Conservation (phyloP, 1,140 invertebrate species). For the Apis laboriosa region DNA sequence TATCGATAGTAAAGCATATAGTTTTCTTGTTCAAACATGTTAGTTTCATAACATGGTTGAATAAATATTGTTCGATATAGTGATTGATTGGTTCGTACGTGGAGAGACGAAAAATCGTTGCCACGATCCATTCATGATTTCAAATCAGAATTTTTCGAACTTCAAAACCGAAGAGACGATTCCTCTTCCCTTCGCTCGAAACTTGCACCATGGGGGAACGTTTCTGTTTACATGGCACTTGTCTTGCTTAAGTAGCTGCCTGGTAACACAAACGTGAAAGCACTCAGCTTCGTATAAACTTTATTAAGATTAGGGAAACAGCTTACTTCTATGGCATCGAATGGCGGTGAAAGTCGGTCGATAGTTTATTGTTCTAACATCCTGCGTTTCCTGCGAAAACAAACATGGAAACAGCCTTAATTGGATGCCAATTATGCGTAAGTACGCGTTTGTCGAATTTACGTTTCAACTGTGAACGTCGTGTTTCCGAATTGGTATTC, state of each 20-base stretch:
- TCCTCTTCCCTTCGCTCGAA: neutral
- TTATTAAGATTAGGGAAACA: constrained; percentile 46
- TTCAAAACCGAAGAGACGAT: neutral
- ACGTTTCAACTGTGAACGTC: no score
- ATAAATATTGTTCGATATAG: neutral
- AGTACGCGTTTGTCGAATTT: neutral
- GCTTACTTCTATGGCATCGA: constrained; percentile 11
- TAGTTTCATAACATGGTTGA: neutral
- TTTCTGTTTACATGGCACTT: constrained; percentile 45
- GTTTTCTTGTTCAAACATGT: neutral
- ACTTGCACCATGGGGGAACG: constrained; percentile 19
- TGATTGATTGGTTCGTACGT: neutral
- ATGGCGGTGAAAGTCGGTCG: neutral
- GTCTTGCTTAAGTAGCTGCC: constrained; percentile 39
- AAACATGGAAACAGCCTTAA: neutral
- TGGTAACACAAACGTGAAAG: constrained; percentile 12
- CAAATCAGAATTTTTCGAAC: neutral
- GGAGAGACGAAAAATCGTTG: neutral
- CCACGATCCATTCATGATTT: neutral
- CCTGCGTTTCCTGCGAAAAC: neutral
- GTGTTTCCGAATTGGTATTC: neutral
- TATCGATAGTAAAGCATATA: neutral
- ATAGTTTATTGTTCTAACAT: constrained; percentile 13
- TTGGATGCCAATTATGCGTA: constrained; percentile 13
- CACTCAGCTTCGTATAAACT: constrained; percentile 9